Evolutionary conservation across 1,140 invertebrate species (phyloP).

Genomic region (Macrobrachium nipponense): DNA sequence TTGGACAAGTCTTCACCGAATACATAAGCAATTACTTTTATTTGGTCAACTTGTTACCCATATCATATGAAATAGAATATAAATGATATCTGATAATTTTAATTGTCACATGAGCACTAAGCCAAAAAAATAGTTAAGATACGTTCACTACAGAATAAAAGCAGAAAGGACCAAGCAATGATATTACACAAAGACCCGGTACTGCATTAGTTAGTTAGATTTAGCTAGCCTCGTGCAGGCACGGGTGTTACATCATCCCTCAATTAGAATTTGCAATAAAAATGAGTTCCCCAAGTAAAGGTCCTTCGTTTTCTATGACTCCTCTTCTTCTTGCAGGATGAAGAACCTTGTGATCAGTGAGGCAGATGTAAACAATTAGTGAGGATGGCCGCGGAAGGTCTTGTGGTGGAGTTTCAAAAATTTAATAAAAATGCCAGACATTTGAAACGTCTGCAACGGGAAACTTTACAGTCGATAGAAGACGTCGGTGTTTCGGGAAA

Average conservation of each 20-base stretch:
- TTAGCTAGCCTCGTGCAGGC: too few relatives aligned
- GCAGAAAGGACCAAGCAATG: too few relatives aligned
- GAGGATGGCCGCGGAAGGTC: conserved; percentile 50
- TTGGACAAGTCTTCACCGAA: neutral
- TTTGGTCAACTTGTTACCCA: too few relatives aligned
- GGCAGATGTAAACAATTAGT: conserved; percentile 53
- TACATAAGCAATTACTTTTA: neutral
- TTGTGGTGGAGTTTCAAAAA: conserved; percentile 53
- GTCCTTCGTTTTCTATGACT: neutral
- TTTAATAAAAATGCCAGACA: conserved; percentile 58
- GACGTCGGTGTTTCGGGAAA: conserved; percentile 54
- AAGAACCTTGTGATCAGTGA: conserved; percentile 22
- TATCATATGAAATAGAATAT: too few relatives aligned
- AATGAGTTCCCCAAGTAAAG: too few relatives aligned
- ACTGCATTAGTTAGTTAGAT: too few relatives aligned
- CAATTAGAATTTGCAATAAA: neutral
- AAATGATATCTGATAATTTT: too few relatives aligned
- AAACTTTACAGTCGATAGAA: conserved; percentile 57
- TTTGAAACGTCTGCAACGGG: conserved; percentile 47
- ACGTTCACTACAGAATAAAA: too few relatives aligned
- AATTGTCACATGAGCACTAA: too few relatives aligned
- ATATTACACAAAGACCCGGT: too few relatives aligned
- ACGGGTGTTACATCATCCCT: too few relatives aligned
- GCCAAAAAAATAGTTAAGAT: too few relatives aligned
- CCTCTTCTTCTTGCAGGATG: neutral